phyloP scores from a whole-genome alignment of 2,888 invertebrate species.

The Homarus gammarus region DNA sequence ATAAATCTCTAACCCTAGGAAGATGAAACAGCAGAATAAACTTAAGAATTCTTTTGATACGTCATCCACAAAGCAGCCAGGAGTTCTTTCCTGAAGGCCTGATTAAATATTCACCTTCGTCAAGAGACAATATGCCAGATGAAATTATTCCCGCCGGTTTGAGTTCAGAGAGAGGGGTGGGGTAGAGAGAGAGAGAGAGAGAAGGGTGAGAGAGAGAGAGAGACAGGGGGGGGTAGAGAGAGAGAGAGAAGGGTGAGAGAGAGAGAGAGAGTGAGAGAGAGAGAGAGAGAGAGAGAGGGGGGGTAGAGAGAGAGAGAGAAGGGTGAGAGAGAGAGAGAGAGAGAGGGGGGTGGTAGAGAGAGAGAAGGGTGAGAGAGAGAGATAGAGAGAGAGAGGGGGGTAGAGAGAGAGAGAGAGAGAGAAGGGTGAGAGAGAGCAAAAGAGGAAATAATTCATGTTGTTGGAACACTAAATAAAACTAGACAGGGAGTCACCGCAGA shows the following conservation, averaged over 20 bases:
- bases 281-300: not conserved
- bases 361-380: not conserved
- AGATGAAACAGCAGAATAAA: no score
- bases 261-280: not conserved
- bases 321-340: not conserved
- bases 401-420: no score
- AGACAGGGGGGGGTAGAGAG: not conserved
- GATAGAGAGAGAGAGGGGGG: not conserved
- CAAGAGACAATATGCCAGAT: no score
- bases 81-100: no score
- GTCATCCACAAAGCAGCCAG: no score
- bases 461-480: no score
- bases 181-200: not conserved
- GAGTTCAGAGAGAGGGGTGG: constrained; percentile 27
- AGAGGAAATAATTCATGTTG: no score
- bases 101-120: no score
- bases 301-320: not conserved
- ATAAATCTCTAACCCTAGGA: no score
- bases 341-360: not conserved
- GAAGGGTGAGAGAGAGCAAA: not conserved
- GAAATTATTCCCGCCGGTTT: no score
- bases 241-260: not conserved
- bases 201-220: not conserved
- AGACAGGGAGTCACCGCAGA: no score
- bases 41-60: no score